Base-by-base conservation (phyloP, 2,888 invertebrate species). In the Metellina segmentata region DNA sequence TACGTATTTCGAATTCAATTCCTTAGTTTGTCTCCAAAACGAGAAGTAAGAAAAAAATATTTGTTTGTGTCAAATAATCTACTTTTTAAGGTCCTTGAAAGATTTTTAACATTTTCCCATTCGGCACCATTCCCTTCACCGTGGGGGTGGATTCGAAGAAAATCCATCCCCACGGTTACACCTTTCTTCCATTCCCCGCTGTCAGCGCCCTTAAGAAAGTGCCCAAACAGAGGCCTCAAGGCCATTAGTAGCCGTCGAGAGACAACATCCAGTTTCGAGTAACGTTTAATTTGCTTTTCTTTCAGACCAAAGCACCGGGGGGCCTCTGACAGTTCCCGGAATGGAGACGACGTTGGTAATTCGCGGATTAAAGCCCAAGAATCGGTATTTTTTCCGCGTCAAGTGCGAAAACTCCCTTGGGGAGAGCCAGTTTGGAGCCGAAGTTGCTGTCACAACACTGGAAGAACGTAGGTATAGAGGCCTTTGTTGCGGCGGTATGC, bases 341-440 rank as follows among this genome's bases (percentile, higher is more conserved):
- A 71, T 74, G 9, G 92, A 93, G 70, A 91, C 93, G 77, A 86
- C 92, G n/a, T 19, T 91, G 51, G 90, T 93, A 79, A 92, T 94
- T 69, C 87, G 93, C 94, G 98, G 97, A 94, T 96, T 98, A 13
- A 96, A 97, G 94, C 98, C 98, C 53, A 98, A 98, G 72, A 98
- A 98, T 6, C 98, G 98, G 0, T 99, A 99, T 95, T 98, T 98
- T 94, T 96, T 98, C 94, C 96, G 98, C 93, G 98, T 99, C 94
- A 97, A 98, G 6, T 98, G 98, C 91, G 98, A 98, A 95, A 99
- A 99, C 94, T 98, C 98, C 95, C 97, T 98, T 93, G 98, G 99
- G 90, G 96, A 97, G 20, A 98, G 98, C 53, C 97, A 97, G 94
- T 98, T 98, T 6, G 98, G 98, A 0, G 98, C 98, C 94, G 97